Conservation (phyloP, 1,140 invertebrate species). For the Choristoneura fumiferana region DNA sequence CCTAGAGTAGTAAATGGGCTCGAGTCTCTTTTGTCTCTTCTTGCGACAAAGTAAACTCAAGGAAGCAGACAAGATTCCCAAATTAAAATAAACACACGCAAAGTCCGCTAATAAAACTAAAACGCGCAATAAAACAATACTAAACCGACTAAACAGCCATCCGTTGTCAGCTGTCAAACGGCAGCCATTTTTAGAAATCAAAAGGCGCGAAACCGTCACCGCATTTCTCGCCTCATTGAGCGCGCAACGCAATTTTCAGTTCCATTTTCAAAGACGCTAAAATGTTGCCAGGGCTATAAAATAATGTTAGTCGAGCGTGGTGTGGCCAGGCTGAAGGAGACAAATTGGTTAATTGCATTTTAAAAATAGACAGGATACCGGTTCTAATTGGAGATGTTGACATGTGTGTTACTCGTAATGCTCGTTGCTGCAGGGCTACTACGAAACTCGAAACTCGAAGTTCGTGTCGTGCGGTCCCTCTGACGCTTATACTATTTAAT, state of each 20-base stretch:
- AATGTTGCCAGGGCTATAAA: constrained; percentile 71
- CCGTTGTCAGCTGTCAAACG: constrained; percentile 25
- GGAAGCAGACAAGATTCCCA: neutral
- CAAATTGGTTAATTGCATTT: constrained; percentile 70
- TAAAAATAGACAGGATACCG: constrained; percentile 11
- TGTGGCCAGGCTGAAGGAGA: constrained; percentile 56
- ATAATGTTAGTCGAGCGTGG: constrained; percentile 52
- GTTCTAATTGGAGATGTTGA: constrained; percentile 9
- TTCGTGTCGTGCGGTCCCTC: no score
- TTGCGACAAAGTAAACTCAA: neutral
- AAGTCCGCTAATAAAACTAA: neutral
- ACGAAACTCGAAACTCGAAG: no score
- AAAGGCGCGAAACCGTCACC: constrained; percentile 59
- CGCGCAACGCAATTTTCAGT: constrained; percentile 62
- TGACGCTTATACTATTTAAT: no score
- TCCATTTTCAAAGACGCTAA: constrained; percentile 70
- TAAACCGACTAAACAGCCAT: neutral
- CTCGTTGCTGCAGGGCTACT: neutral
- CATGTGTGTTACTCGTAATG: constrained; percentile 16
- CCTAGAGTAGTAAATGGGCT: no score
- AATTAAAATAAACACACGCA: neutral
- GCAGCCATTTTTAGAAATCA: constrained; percentile 49
- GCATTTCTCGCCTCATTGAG: constrained; percentile 63
- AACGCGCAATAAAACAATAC: constrained; percentile 7
- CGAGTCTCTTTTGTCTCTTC: no score